These are phyloP conservation scores for Malachius bipustulatus DNA, from an alignment of 2,888 invertebrate genomes.

Conservation along the genomic window DNA sequence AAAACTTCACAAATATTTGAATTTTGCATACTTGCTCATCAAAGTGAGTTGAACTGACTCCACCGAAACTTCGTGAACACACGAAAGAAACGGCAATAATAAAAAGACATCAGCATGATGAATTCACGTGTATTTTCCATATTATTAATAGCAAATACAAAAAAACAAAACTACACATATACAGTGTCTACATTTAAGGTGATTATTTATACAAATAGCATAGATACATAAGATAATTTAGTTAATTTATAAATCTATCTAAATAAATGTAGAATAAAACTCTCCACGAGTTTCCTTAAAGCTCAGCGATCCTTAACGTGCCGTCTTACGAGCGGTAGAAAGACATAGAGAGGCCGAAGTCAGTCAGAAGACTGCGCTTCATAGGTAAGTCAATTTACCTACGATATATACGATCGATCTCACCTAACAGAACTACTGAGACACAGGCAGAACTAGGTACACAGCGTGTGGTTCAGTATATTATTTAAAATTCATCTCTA, in stretches of 20 bases:
- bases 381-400: constrained; percentile 29
- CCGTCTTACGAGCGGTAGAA: constrained; percentile 29
- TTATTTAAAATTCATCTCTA: constrained; percentile 28
- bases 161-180: constrained; percentile 40
- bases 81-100: too few species aligned
- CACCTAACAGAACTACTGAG: constrained; percentile 24
- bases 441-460: constrained; percentile 32
- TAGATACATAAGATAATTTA: constrained; percentile 38
- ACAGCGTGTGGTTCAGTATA: constrained; percentile 27
- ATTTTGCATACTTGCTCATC: too few species aligned
- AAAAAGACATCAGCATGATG: too few species aligned
- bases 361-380: constrained; percentile 30
- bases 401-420: too few species aligned
- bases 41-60: too few species aligned
- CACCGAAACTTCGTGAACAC: too few species aligned
- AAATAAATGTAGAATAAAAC: constrained; percentile 20
- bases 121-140: constrained; percentile 34
- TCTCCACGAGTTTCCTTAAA: constrained; percentile 9
- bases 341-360: constrained; percentile 26
- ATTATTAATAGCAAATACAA: constrained; percentile 35
- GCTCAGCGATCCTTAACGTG: constrained; percentile 34
- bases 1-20: too few species aligned
- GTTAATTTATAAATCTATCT: constrained; percentile 26
- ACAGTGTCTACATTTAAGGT: constrained; percentile 37
- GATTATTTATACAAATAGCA: constrained; percentile 39